These are phyloP conservation scores for Heliconius congener DNA, from an alignment of 1,140 invertebrate species.

Conservation along the genomic window DNA sequence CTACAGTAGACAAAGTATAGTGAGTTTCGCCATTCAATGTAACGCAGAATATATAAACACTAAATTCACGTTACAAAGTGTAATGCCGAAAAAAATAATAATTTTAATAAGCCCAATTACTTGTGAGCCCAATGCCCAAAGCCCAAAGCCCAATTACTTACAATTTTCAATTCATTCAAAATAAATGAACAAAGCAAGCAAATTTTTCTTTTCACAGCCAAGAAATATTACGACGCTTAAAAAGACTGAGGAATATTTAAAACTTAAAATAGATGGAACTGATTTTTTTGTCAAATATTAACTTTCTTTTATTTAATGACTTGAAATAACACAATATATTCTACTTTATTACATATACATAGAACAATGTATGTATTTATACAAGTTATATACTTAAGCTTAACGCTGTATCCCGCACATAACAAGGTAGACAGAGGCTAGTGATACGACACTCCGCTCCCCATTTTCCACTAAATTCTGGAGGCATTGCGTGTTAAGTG, in stretches of 20 bases:
- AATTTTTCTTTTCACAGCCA: background rate
- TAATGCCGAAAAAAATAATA: background rate
- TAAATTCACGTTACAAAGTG: no score
- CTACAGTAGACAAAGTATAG: no score
- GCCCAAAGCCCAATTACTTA: background rate
- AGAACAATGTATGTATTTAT: no score
- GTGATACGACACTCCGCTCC: no score
- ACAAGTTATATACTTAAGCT: no score
- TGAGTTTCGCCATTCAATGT: no score
- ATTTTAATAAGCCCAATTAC: background rate
- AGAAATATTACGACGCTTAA: background rate
- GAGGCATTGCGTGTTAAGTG: no score
- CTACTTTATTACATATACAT: background rate
- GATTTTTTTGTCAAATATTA: background rate
- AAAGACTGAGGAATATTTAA: background rate
- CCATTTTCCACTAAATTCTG: no score
- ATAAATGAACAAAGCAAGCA: background rate
- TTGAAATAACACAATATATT: background rate
- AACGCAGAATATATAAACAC: no score
- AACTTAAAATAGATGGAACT: background rate
- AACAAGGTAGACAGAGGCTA: no score
- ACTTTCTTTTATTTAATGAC: background rate
- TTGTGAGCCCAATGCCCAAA: background rate
- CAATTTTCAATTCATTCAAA: background rate
- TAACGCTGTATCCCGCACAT: no score